These are phyloP conservation scores for Leptothorax acervorum DNA, from an alignment of 2,888 invertebrate genomes.

Conservation along the genomic window DNA sequence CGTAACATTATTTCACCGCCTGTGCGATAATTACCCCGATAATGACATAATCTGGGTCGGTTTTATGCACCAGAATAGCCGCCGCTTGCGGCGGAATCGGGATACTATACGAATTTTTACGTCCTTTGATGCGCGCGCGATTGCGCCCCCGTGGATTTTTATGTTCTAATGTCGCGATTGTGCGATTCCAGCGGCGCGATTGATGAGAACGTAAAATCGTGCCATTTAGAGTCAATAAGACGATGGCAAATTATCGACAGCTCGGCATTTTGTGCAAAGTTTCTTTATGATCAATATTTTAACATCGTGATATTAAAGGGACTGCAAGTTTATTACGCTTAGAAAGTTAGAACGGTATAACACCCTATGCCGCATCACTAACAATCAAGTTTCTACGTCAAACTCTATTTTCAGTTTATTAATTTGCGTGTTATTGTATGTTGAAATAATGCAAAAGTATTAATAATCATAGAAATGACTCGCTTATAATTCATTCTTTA, in stretches of 20 bases:
- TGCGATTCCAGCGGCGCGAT: not conserved
- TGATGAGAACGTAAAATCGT: conserved; percentile 7
- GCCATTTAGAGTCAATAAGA: not conserved
- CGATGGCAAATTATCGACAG: not conserved
- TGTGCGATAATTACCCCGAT: conserved; percentile 10
- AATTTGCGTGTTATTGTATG: not conserved
- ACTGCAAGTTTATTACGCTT: not conserved
- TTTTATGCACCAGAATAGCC: conserved; percentile 20
- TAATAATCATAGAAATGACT: not conserved
- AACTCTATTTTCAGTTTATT: not conserved
- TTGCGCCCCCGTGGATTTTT: conserved; percentile 11
- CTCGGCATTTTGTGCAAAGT: not conserved
- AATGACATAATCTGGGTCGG: conserved; percentile 23
- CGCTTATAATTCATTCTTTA: not conserved
- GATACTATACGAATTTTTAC: conserved; percentile 17
- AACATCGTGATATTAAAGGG: not conserved
- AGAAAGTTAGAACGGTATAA: not conserved
- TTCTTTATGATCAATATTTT: conserved; percentile 10
- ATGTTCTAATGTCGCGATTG: conserved; percentile 7
- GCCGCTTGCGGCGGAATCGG: not conserved
- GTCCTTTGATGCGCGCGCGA: not conserved
- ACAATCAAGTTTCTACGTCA: not conserved
- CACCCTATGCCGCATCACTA: not conserved
- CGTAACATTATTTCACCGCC: conserved; percentile 1
- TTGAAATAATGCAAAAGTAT: not conserved